These are phyloP conservation scores for Heliconius congener DNA, from an alignment of 1,140 invertebrate genomes.

Conservation along the genomic window DNA sequence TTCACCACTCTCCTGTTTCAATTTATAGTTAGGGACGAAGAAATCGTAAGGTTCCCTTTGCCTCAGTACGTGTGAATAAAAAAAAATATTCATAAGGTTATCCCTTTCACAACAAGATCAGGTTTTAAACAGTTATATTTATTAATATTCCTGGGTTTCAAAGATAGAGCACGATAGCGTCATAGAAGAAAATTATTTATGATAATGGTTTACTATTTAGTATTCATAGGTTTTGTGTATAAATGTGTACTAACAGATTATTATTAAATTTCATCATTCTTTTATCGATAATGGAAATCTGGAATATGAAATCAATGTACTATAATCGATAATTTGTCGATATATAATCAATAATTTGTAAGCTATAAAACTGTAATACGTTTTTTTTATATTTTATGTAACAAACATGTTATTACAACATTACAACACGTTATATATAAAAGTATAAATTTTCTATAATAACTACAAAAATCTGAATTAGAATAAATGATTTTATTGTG, in stretches of 20 bases:
- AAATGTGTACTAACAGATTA: neutral
- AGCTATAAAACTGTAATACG: neutral
- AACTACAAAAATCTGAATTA: too few species aligned
- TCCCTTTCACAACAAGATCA: neutral
- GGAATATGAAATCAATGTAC: neutral
- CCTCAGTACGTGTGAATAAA: neutral
- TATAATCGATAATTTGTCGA: neutral
- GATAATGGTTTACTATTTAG: neutral
- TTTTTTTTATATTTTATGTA: too few species aligned
- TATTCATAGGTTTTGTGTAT: neutral
- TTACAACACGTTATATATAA: too few species aligned
- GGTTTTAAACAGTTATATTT: neutral
- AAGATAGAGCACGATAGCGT: neutral
- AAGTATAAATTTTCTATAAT: too few species aligned
- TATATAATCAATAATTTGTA: too few species aligned
- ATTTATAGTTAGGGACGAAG: too few species aligned
- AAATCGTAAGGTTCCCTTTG: neutral
- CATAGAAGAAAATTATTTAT: neutral
- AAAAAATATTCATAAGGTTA: neutral
- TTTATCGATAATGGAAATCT: conserved; percentile 2
- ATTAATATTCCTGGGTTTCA: neutral
- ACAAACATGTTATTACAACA: too few species aligned
- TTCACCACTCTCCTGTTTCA: too few species aligned
- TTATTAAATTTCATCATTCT: neutral
- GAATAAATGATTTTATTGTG: too few species aligned